Evolutionary conservation across 1,140 invertebrate genomes (phyloP).

Genomic region (Drosophila tsacasi): DNA sequence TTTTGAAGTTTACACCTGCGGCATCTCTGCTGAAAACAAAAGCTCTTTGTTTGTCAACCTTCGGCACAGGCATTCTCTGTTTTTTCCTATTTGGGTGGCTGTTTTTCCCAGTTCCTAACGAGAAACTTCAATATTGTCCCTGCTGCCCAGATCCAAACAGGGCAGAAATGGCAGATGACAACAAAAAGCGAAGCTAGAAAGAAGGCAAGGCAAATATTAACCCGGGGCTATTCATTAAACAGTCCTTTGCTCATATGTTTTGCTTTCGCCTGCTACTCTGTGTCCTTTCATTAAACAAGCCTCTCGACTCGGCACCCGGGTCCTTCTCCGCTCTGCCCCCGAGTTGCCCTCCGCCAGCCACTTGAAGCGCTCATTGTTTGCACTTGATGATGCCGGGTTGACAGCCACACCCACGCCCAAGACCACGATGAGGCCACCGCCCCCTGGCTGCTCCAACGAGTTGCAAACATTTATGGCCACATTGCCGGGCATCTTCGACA

Average conservation of each 20-base stretch:
- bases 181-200: constrained; percentile 47
- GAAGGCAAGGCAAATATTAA: constrained; percentile 76
- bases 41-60: constrained; percentile 78
- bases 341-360: constrained; percentile 16
- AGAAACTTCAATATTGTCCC: constrained; percentile 81
- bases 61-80: constrained; percentile 15
- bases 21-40: constrained; percentile 59
- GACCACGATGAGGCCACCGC: constrained; percentile 1
- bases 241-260: constrained; percentile 82
- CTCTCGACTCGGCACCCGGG: constrained; percentile 1
- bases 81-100: constrained; percentile 22
- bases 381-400: constrained; percentile 56
- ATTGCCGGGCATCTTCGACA: constrained; percentile 49
- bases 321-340: background rate
- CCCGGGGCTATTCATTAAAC: constrained; percentile 80
- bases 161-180: constrained; percentile 14
- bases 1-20: constrained; percentile 66
- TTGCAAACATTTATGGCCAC: constrained; percentile 58
- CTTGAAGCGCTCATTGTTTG: constrained; percentile 62
- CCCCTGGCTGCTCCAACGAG: constrained; percentile 14
- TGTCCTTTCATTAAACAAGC: constrained; percentile 65
- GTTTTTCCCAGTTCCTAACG: constrained; percentile 63
- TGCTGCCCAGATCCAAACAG: constrained; percentile 68
- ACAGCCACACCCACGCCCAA: constrained; percentile 37
- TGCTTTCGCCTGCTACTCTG: constrained; percentile 61